Evolutionary conservation across 2,113 vertebrate species (phyloP), one percentile per base, ranked within the genome.

Genomic region (Progne subis): DNA sequence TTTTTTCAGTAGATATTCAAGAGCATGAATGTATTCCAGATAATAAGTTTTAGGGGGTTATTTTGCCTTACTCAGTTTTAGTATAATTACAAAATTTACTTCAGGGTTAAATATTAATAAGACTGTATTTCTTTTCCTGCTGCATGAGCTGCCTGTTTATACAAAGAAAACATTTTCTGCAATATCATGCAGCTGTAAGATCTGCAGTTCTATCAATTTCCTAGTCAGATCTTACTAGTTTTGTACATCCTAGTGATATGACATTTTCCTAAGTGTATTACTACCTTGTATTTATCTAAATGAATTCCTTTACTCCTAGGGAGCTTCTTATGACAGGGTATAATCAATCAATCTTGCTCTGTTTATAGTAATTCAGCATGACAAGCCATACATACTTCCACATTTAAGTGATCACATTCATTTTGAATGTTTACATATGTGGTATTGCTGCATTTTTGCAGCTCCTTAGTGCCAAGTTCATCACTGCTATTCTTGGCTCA

Each of bases 251-350:
- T 47, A 61, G 56, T 63, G 55, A 87, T 90, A 71, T 5, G 49
- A 69, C 37, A 79, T 90, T 95, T 96, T 80, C 34, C 56, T 85
- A 94, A 90, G 69, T 88, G 39, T 82, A 90, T 93, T 94, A 86
- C 79, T 96, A 94, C 82, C 70, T 93, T 86, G 24, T 80, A 94
- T 94, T 95, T 96, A 96, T 86, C 85, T 95, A 85, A 96, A 96
- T 96, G 91, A 96, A 96, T 96, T 94, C 72, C n/a, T 94, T 84
- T 93, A 41, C 41, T 96, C 82, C 53, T 6, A 72, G 70, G 47
- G 47, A 86, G 86, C n/a, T 20, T 96, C 69, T 88, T 49, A 59
- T 61, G 76, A 82, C 87, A 92, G 63, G 59, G 24, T 94, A 23
- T 93, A 96, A 97, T 96, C 91, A 92, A 94, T 96, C 94, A 96